A percentile compares a stretch with the other conserved stretches of the same genome.
phyloP scores from a whole-genome alignment of 2,888 invertebrate species.

The Odontocerum albicorne region DNA sequence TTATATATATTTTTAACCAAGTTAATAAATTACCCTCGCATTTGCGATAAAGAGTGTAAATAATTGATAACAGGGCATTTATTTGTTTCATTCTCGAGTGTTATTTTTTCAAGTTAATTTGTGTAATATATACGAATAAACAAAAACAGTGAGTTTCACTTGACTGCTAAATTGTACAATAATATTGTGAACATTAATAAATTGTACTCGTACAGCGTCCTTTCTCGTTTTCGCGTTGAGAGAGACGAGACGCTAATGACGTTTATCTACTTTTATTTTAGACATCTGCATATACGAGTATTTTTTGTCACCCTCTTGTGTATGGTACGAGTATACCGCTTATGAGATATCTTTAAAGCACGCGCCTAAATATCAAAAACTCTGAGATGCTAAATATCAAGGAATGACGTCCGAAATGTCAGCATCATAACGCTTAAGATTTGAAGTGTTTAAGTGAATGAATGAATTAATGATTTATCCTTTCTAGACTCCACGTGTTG shows the following conservation, averaged over 20 bases:
- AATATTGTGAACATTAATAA: too few relatives aligned
- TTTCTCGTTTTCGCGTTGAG: background rate
- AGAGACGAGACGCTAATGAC: constrained; percentile 7
- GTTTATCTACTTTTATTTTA: constrained; percentile 17
- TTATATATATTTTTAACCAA: too few relatives aligned
- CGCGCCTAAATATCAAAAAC: constrained; percentile 15
- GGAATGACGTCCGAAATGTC: constrained; percentile 14
- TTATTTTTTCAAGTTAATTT: too few relatives aligned
- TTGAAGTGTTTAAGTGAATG: constrained; percentile 10
- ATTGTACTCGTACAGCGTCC: background rate
- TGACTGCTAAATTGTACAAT: too few relatives aligned
- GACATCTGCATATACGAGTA: too few relatives aligned
- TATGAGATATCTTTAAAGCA: background rate
- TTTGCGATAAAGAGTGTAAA: constrained; percentile 11
- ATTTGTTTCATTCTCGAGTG: too few relatives aligned
- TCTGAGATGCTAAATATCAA: background rate
- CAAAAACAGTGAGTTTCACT: too few relatives aligned
- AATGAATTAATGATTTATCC: constrained; percentile 14
- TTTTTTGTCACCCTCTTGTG: too few relatives aligned
- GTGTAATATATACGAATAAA: too few relatives aligned
- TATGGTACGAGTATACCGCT: background rate
- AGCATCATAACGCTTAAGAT: constrained; percentile 1
- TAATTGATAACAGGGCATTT: constrained; percentile 12
- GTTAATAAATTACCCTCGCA: too few relatives aligned
- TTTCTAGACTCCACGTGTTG: constrained; percentile 1